Conservation (phyloP, 2,797 vertebrate genomes). For the Psittacula echo region DNA sequence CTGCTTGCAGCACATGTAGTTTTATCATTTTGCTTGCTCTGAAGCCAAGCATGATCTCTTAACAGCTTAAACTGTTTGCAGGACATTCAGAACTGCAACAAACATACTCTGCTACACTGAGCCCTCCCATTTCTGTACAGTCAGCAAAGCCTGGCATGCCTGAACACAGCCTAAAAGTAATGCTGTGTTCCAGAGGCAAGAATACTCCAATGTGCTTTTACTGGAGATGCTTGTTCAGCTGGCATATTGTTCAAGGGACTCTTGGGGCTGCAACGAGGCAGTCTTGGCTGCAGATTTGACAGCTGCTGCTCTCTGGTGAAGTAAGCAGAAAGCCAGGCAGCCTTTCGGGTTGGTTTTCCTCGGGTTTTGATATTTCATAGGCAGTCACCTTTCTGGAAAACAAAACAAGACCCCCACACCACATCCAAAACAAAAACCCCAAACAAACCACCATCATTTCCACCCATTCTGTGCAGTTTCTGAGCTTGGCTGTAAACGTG, state of each 20-base stretch:
- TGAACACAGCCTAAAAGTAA: conserved; percentile 14
- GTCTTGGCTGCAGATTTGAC: conserved; percentile 15
- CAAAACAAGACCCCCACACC: neutral
- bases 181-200: conserved; percentile 1
- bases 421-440: neutral
- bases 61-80: conserved; percentile 27
- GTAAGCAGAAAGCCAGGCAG: neutral
- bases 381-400: neutral
- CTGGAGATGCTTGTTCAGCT: conserved; percentile 30
- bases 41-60: conserved; percentile 9
- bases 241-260: neutral
- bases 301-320: neutral
- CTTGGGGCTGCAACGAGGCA: conserved; percentile 14
- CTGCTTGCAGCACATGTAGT: neutral
- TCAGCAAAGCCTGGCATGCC: conserved; percentile 55
- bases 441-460: neutral
- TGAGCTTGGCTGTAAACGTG: neutral
- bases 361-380: neutral
- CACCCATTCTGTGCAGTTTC: neutral
- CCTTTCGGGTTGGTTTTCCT: neutral
- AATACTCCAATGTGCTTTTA: neutral
- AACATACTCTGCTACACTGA: neutral
- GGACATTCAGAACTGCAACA: conserved; percentile 13
- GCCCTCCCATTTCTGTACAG: conserved; percentile 19
- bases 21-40: neutral